Percentiles rank a stretch among this genome's conserved stretches.
Conservation (phyloP, 2,113 vertebrate genomes). For the Lepus europaeus region DNA sequence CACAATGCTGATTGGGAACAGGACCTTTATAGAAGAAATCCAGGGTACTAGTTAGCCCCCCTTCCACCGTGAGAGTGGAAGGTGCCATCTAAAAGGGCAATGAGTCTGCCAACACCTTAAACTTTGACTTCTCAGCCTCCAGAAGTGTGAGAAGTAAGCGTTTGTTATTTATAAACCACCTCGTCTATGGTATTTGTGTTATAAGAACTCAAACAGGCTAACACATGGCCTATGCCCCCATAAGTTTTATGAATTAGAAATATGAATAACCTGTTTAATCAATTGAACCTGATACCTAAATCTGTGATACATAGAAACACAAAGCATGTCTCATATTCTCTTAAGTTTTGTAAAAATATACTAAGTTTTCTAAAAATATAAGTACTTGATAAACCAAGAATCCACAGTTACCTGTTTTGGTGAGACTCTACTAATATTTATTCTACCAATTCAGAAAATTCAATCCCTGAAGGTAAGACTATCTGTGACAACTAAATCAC, state of each 20-base stretch:
- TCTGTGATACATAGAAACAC: background rate
- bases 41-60: background rate
- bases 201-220: background rate
- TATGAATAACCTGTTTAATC: background rate
- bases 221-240: background rate
- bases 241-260: background rate
- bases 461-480: background rate
- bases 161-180: background rate
- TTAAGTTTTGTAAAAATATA: background rate
- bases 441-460: background rate
- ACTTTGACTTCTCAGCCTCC: background rate
- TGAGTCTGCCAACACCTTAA: background rate
- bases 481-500: background rate
- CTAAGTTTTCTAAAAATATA: background rate
- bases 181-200: background rate
- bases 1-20: background rate
- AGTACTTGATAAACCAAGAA: background rate
- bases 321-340: background rate
- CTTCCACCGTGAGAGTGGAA: background rate
- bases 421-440: background rate
- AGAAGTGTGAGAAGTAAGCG: background rate
- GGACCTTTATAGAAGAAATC: background rate
- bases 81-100: background rate
- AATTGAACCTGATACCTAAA: background rate
- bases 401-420: background rate